Evolutionary conservation across 2,797 vertebrate species (phyloP), one percentile per base, ranked within the genome.

Genomic region (Ibycter americanus): DNA sequence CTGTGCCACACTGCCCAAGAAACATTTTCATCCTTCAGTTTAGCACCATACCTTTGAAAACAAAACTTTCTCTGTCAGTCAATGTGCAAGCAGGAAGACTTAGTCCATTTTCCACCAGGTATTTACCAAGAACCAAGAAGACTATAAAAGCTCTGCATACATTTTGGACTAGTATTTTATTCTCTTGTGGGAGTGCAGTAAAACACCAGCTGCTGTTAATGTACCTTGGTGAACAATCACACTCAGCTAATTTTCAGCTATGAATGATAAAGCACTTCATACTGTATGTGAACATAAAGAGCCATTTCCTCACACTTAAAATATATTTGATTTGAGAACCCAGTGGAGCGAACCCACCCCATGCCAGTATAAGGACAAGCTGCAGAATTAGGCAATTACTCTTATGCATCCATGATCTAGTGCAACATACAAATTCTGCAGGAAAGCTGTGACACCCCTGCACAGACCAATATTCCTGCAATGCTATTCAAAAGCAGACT

Each of bases 201-300:
- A 93, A 97, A 94, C 59, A 94, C 91, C 78, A 90, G 87, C 92
- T 97, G 90, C 94, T 92, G 68, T 92, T 97, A 97, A 97, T 93
- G 94, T 90, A 97, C 92, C 95, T 95, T 89, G 34, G 87, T 97
- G 96, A 97, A 96, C 96, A 96, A 97, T 96, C 93, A 95, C 74
- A 90, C 84, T 94, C 90, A 86, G 83, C 92, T 96, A 94, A 96
- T 96, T 96, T 96, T 94, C 89, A 91, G 90, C 94, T 93, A 95
- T 96, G 95, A 97, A 93, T 95, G 96, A 97, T 97, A 97, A 97
- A 97, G 95, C 73, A 94, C 79, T 92, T 93, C 90, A 94, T 96
- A 96, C 78, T 94, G 55, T 94, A 97, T 94, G 49, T 95, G 96
- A 96, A 72, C 94, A 95, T 94, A 94, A 96, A 97, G 87, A 93